Conservation (phyloP, 2,113 vertebrate species). For the Hypocryptadius cinnamomeus region DNA sequence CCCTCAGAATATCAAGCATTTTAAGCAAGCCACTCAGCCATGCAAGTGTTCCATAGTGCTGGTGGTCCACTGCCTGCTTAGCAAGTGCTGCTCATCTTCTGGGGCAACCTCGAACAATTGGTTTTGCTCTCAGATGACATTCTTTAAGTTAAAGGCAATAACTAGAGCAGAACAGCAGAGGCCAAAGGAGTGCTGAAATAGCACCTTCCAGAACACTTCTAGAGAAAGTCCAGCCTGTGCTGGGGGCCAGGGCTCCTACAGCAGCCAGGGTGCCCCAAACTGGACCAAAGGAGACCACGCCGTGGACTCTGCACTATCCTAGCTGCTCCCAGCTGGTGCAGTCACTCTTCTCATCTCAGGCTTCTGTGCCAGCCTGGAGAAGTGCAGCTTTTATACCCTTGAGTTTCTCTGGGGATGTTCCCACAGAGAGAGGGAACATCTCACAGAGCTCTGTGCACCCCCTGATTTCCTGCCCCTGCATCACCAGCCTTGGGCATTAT, state of each 20-base stretch:
- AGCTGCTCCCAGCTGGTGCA: not conserved
- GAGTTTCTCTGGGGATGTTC: not conserved
- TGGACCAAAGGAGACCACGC: fast-evolving
- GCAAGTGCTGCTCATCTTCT: not conserved
- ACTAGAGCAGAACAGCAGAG: not conserved
- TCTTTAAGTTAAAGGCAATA: not conserved
- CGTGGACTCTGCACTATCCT: fast-evolving
- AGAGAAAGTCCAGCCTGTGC: not conserved
- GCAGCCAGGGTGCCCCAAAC: fast-evolving
- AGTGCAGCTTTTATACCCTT: not conserved
- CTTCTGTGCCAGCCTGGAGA: not conserved
- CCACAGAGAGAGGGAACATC: not conserved
- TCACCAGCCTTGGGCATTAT: not conserved
- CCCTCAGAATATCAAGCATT: not conserved
- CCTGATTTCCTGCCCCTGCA: not conserved
- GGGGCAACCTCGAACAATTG: not conserved
- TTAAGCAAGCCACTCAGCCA: not conserved
- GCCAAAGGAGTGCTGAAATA: not conserved
- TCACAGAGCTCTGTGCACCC: not conserved
- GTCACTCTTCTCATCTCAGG: not conserved
- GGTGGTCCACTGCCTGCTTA: not conserved
- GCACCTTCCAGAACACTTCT: not conserved
- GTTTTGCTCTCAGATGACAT: not conserved
- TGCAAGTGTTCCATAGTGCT: not conserved
- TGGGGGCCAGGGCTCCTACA: not conserved